phyloP scores from a whole-genome alignment of 2,888 invertebrate species.

The Volucella bombylans region DNA sequence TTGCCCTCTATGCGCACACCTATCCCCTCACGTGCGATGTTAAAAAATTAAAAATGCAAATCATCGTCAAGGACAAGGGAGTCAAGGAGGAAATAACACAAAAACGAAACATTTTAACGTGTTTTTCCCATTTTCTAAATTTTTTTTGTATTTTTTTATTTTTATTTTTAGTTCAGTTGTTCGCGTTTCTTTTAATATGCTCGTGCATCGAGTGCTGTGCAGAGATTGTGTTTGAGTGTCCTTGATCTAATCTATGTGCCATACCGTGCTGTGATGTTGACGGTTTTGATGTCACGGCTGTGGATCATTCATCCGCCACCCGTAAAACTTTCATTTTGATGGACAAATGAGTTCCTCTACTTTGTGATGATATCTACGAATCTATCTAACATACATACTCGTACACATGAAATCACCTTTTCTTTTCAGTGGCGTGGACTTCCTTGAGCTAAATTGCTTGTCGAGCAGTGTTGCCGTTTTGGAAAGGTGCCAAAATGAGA shows the following conservation, averaged over 20 bases:
- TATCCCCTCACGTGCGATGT: constrained; percentile 41
- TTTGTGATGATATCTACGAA: neutral
- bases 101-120: constrained; percentile 43
- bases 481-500: too few species aligned
- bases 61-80: constrained; percentile 50
- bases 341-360: constrained; percentile 56
- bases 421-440: constrained; percentile 44
- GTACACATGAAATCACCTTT: constrained; percentile 52
- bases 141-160: constrained; percentile 4
- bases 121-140: constrained; percentile 39
- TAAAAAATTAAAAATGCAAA: constrained; percentile 69
- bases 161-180: constrained; percentile 43
- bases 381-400: too few species aligned
- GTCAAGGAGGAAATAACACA: constrained; percentile 13
- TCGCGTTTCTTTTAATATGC: too few species aligned
- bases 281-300: constrained; percentile 57
- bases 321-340: constrained; percentile 45
- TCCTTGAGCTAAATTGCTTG: constrained; percentile 64
- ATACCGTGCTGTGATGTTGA: neutral
- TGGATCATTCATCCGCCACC: constrained; percentile 39
- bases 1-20: constrained; percentile 6
- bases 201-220: constrained; percentile 51
- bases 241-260: constrained; percentile 38
- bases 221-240: constrained; percentile 48
- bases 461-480: too few species aligned